Percentiles rank a stretch among this genome's conserved stretches.
phyloP scores from a whole-genome alignment of 2,797 vertebrate genomes.

The Anisognathus igniventris region DNA sequence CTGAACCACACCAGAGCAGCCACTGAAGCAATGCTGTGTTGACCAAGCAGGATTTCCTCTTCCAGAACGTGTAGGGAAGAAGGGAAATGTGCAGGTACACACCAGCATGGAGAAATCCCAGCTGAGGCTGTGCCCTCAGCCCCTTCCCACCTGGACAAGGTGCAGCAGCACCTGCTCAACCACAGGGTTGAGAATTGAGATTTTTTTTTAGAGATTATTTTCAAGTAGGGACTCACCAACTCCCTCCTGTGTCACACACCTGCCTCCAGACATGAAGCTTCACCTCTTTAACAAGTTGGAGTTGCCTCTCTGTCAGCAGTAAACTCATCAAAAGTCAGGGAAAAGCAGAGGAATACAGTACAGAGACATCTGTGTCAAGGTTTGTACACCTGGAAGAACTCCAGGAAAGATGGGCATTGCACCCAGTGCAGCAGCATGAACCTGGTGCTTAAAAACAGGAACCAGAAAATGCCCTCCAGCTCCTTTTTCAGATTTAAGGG shows the following conservation, averaged over 20 bases:
- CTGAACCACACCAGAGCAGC: constrained; percentile 23
- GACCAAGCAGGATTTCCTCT: neutral
- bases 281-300: neutral
- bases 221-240: neutral
- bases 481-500: neutral
- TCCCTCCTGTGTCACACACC: neutral
- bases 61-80: neutral
- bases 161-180: neutral
- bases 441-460: neutral
- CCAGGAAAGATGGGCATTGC: neutral
- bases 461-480: neutral
- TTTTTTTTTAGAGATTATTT: neutral
- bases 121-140: neutral
- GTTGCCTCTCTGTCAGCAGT: neutral
- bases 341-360: constrained; percentile 20
- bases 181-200: neutral
- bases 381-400: neutral
- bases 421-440: constrained; percentile 7
- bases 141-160: neutral
- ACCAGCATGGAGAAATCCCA: neutral
- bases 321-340: neutral
- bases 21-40: neutral
- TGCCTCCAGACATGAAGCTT: neutral
- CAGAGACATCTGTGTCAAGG: neutral
- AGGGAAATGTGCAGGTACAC: neutral